Evolutionary conservation across 2,888 invertebrate species (phyloP).

Genomic region (Rhagonycha lutea): DNA sequence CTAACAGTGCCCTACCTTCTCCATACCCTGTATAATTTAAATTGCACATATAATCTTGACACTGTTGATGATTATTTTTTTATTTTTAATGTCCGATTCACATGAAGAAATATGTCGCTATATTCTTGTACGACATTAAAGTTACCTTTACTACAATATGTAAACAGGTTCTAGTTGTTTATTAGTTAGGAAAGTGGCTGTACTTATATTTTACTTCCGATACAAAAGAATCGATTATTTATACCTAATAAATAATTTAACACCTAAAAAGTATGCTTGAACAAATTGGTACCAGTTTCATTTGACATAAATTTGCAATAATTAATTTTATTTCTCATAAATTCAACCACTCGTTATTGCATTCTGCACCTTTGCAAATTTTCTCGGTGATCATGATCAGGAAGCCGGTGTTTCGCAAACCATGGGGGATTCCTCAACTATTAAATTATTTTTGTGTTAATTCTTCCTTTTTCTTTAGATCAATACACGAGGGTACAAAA

Average conservation of each 20-base stretch:
- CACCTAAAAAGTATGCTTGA: neutral
- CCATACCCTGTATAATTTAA: neutral
- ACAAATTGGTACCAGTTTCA: neutral
- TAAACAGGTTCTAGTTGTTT: neutral
- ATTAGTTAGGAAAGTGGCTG: neutral
- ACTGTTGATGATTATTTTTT: neutral
- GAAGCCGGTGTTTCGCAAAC: too few species aligned
- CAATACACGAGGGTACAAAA: conserved; percentile 80
- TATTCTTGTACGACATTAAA: neutral
- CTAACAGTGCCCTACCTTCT: too few species aligned
- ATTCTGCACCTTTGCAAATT: neutral
- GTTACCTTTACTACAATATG: neutral
- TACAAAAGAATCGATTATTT: neutral
- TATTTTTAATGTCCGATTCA: neutral
- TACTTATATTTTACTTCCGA: neutral
- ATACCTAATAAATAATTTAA: neutral
- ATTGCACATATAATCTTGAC: neutral
- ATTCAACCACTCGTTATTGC: neutral
- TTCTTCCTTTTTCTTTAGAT: conserved; percentile 48
- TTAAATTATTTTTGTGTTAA: neutral
- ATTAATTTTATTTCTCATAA: neutral
- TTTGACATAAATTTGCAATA: neutral
- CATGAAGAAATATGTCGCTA: neutral
- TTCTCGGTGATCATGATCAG: too few species aligned
- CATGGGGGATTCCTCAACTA: too few species aligned